These are phyloP conservation scores for Tragelaphus oryx DNA, from an alignment of 2,797 vertebrate species.

Conservation along the genomic window DNA sequence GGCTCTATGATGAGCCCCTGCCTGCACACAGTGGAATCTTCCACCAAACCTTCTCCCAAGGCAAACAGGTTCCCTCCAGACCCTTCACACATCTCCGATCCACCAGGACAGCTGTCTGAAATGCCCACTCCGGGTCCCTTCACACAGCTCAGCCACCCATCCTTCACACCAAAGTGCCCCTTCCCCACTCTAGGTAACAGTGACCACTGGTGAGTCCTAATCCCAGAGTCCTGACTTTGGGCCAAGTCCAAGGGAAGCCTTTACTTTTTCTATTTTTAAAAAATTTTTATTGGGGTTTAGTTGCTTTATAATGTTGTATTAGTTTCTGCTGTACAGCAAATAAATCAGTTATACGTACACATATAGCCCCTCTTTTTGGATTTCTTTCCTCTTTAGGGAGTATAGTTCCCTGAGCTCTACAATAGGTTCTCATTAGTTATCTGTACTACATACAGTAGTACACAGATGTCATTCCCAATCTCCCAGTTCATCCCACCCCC, in stretches of 20 bases:
- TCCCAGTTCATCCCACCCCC: neutral
- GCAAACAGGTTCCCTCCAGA: neutral
- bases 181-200: neutral
- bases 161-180: neutral
- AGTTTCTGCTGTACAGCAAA: neutral
- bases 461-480: neutral
- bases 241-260: neutral
- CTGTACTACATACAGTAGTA: neutral
- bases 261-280: neutral
- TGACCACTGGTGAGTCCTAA: neutral
- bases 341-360: neutral
- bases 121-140: accelerated
- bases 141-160: neutral
- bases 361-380: neutral
- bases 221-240: neutral
- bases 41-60: neutral
- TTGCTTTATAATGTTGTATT: neutral
- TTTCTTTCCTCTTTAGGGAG: neutral
- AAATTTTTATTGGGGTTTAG: neutral
- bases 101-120: neutral
- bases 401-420: neutral
- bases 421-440: neutral
- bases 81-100: neutral
- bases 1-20: neutral
- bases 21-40: neutral